Evolutionary conservation across 2,113 vertebrate genomes (phyloP).

Genomic region (Pampusana beccarii): DNA sequence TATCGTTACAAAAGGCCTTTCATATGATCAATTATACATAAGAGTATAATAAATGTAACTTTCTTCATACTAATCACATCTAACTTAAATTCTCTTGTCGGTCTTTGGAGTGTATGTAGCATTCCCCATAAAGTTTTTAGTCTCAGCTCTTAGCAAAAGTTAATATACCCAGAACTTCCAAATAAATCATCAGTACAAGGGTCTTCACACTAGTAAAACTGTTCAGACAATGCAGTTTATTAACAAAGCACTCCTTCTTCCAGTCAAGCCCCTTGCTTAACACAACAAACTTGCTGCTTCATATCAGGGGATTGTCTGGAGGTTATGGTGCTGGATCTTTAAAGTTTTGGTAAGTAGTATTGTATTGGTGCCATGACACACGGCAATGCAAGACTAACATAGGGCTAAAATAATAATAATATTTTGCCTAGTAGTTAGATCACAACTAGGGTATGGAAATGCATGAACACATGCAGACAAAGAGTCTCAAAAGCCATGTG

Average conservation of each 20-base stretch:
- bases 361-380: neutral
- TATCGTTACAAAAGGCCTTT: constrained; percentile 86
- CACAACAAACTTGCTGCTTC: constrained; percentile 27
- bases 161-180: constrained; percentile 80
- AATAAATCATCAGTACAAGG: constrained; percentile 74
- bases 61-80: constrained; percentile 85
- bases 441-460: neutral
- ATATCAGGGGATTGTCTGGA: neutral
- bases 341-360: neutral
- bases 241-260: constrained; percentile 61
- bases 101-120: constrained; percentile 79
- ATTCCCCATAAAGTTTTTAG: constrained; percentile 82
- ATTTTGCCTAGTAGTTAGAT: neutral
- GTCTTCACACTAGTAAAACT: constrained; percentile 67
- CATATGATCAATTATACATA: constrained; percentile 85
- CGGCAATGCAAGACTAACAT: neutral
- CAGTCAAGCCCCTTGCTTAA: constrained; percentile 28
- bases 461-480: neutral
- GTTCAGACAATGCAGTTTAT: constrained; percentile 68
- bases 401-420: neutral
- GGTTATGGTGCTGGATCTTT: constrained; percentile 35
- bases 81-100: constrained; percentile 82
- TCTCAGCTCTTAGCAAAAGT: constrained; percentile 81
- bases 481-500: constrained; percentile 13
- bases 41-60: constrained; percentile 86